Conservation (phyloP, 2,797 vertebrate genomes). For the Nothura maculosa region DNA sequence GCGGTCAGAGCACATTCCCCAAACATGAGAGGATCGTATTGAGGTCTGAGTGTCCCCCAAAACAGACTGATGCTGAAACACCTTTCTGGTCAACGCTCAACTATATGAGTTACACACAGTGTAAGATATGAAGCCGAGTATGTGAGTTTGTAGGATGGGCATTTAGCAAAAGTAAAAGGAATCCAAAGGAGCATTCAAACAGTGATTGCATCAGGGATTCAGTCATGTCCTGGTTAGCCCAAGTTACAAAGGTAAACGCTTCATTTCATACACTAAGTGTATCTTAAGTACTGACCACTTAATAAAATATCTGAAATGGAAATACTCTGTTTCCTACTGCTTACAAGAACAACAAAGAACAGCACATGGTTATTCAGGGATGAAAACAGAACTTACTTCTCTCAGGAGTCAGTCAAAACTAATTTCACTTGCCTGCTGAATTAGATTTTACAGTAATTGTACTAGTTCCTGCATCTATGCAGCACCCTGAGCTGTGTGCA, state of each 20-base stretch:
- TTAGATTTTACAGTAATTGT: neutral
- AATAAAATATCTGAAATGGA: neutral
- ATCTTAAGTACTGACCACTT: too few species aligned
- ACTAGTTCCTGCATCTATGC: neutral
- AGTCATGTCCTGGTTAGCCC: neutral
- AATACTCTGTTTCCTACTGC: neutral
- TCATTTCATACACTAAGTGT: too few species aligned
- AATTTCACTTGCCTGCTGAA: neutral
- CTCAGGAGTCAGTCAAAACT: neutral
- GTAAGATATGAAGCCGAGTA: neutral
- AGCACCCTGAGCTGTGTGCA: neutral
- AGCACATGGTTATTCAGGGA: neutral
- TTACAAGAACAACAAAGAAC: neutral
- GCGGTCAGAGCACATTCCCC: neutral
- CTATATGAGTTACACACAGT: neutral
- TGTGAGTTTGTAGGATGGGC: neutral
- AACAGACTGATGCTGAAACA: neutral
- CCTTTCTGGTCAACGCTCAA: neutral
- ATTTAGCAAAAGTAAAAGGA: neutral
- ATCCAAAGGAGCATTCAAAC: neutral
- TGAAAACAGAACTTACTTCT: neutral
- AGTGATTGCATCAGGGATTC: neutral
- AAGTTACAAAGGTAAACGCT: neutral
- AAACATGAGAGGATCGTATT: neutral
- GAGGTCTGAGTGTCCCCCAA: neutral